Conservation (phyloP, 2,113 vertebrate genomes). For the Podarcis muralis region DNA sequence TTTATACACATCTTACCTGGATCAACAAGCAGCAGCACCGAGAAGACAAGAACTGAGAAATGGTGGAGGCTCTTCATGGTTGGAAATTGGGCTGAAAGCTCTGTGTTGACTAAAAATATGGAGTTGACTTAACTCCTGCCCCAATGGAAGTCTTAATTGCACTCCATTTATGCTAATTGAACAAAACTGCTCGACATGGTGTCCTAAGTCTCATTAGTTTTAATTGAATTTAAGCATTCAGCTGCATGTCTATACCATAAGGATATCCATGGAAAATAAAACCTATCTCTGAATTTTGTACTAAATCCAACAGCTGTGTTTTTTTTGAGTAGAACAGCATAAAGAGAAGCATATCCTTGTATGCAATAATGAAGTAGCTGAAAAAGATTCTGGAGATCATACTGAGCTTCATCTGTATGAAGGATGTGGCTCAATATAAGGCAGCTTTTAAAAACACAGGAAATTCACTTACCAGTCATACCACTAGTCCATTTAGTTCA, state of each 20-base stretch:
- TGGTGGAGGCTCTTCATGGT: neutral
- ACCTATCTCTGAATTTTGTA: neutral
- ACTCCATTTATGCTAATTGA: neutral
- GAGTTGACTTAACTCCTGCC: neutral
- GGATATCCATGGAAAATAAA: no score
- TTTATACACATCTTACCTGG: neutral
- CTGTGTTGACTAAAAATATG: neutral
- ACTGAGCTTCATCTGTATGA: no score
- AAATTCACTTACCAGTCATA: no score
- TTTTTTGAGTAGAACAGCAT: no score
- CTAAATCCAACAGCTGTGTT: neutral
- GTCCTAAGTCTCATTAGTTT: no score
- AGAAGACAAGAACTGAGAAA: neutral
- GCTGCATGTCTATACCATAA: neutral
- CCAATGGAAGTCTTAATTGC: neutral
- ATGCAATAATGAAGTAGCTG: no score
- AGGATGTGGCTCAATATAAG: no score
- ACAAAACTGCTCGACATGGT: neutral
- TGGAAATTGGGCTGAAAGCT: neutral
- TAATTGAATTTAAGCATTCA: neutral
- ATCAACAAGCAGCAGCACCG: neutral
- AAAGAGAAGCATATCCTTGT: no score
- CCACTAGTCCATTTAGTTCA: no score
- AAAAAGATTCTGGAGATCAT: no score
- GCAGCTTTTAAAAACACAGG: no score